Evolutionary conservation across 1,140 invertebrate species (phyloP).

Genomic region (Temnothorax nylanderi): DNA sequence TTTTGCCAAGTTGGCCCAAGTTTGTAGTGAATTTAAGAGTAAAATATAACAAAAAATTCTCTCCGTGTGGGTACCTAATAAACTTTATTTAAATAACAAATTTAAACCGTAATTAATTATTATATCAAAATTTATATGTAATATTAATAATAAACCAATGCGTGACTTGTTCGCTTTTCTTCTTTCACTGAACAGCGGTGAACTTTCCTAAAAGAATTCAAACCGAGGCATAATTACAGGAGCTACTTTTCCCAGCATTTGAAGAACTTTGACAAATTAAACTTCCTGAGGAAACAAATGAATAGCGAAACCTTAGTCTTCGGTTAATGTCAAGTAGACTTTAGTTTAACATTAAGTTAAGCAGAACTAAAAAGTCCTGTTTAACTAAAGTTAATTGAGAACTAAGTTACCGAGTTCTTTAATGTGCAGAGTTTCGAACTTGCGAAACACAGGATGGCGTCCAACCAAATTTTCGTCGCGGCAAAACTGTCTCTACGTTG

Average conservation of each 20-base stretch:
- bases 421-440: constrained; percentile 39
- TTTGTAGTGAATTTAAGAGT: too few relatives aligned
- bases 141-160: not conserved
- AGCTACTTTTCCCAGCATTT: not conserved
- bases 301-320: constrained; percentile 37
- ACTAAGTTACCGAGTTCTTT: constrained; percentile 47
- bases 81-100: not conserved
- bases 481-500: not conserved
- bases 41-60: too few relatives aligned
- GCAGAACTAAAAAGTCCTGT: constrained; percentile 35
- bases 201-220: not conserved
- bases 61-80: not conserved
- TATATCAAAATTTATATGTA: not conserved
- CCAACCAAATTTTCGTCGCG: constrained; percentile 33
- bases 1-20: too few relatives aligned
- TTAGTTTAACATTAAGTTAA: constrained; percentile 26
- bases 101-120: not conserved
- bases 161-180: not conserved
- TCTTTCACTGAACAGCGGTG: not conserved
- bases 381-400: constrained; percentile 34
- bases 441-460: not conserved
- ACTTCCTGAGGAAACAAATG: constrained; percentile 21
- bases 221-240: not conserved
- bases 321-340: constrained; percentile 22
- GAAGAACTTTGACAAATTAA: constrained; percentile 36